These are phyloP conservation scores for Pelosia muscerda DNA, from an alignment of 2,888 invertebrate genomes.

Conservation along the genomic window DNA sequence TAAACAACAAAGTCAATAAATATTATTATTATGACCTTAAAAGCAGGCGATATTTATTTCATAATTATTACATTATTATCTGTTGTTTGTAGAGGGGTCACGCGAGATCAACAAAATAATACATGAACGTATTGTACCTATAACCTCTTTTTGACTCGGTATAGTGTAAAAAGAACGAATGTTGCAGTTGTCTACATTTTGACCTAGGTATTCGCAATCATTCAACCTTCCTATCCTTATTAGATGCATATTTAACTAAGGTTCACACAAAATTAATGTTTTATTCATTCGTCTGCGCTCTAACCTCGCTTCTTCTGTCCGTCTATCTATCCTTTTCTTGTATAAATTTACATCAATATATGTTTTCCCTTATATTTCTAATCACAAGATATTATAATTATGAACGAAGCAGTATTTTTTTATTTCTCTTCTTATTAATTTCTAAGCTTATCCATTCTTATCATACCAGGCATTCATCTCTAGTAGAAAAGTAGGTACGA, in stretches of 20 bases:
- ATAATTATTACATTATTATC: constrained; percentile 49
- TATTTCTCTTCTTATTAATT: not conserved
- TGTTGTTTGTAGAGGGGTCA: constrained; percentile 56
- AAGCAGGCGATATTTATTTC: constrained; percentile 50
- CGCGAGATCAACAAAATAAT: constrained; percentile 55
- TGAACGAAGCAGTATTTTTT: too few relatives aligned
- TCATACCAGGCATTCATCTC: not conserved
- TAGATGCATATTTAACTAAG: not conserved
- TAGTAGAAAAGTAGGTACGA: not conserved
- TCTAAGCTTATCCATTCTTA: not conserved
- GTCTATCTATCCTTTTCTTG: not conserved
- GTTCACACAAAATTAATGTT: not conserved
- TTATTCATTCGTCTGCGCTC: not conserved
- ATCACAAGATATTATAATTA: not conserved
- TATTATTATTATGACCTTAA: constrained; percentile 48
- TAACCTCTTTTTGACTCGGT: constrained; percentile 1
- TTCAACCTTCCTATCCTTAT: not conserved
- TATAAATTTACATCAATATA: not conserved
- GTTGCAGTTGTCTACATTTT: constrained; percentile 6
- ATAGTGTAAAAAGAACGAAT: constrained; percentile 14
- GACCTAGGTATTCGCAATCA: not conserved
- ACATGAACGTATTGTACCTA: constrained; percentile 22
- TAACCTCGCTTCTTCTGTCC: too few relatives aligned
- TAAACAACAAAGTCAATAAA: constrained; percentile 42
- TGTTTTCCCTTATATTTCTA: not conserved